Percentiles rank a stretch among this genome's conserved stretches.
Evolutionary conservation across 2,113 vertebrate species (phyloP).

Genomic region (Coptodon bakossiorum): DNA sequence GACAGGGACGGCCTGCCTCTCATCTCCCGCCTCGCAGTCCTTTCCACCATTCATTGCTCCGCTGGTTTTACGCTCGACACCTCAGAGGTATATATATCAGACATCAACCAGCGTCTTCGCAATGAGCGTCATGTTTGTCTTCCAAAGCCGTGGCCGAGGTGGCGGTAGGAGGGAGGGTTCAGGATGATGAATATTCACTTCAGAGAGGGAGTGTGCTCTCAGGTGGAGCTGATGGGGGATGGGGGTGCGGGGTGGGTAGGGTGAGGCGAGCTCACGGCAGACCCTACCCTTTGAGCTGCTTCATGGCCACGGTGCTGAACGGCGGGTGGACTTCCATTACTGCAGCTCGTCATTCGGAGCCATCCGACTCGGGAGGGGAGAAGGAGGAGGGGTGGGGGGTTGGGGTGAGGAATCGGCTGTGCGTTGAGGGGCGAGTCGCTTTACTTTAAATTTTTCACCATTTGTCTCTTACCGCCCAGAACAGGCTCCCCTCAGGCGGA

Average conservation of each 20-base stretch:
- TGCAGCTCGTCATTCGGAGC: slow-evolving; percentile 74
- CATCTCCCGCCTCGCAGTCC: slow-evolving; percentile 87
- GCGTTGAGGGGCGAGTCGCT: background rate
- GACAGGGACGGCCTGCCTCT: slow-evolving; percentile 81
- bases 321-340: slow-evolving; percentile 79
- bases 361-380: slow-evolving; percentile 46
- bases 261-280: slow-evolving; percentile 79
- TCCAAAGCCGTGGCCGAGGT: slow-evolving; percentile 48
- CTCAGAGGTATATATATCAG: slow-evolving; percentile 83
- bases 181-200: background rate
- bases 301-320: slow-evolving; percentile 71
- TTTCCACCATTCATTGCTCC: slow-evolving; percentile 99
- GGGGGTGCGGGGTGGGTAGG: slow-evolving; percentile 30
- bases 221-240: background rate
- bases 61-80: slow-evolving; percentile 80
- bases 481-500: slow-evolving; percentile 5
- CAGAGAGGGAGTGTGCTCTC: background rate
- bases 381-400: slow-evolving; percentile 12
- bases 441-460: background rate
- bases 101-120: slow-evolving; percentile 80
- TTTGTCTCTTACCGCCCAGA: background rate
- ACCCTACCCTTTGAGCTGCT: slow-evolving; percentile 82
- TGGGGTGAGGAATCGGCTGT: background rate
- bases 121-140: slow-evolving; percentile 82
- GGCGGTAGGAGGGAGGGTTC: background rate